Base-by-base conservation (phyloP, 2,113 vertebrate species). In the Notothenia rossii region DNA sequence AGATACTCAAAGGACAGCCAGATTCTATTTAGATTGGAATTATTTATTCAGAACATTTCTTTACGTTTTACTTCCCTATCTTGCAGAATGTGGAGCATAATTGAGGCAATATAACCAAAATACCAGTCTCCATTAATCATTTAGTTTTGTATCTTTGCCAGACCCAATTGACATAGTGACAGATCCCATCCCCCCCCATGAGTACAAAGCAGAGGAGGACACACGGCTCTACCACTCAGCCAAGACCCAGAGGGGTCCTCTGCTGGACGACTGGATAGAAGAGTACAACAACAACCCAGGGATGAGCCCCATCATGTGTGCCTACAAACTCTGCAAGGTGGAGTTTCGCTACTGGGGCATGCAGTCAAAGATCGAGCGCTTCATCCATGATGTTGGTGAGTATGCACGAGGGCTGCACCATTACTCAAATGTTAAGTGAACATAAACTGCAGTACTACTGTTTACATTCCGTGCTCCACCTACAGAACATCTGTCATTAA, bases 321-420 rank as follows among this genome's bases (percentile, higher is more conserved):
- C 98, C 86, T 99, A 99, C 89, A 99, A 99, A 91, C 95, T 99
- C 49, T 99, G 98, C 88, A 99, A 99, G 94, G 98, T 99, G 78
- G 98, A 99, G 93, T 99, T 99, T 92, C 96, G 98, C 73, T 99
- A 99, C 93, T 99, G 98, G 98, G 98, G 98, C 70, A 99, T 99
- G 98, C 98, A 99, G 94, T 98, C 98, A 1, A 99, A 99, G 93
- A 99, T 99, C 0, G 98, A 99, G 87, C 94, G 98, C 50, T 99
- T 99, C 88, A 99, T 99, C 94, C 98, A 99, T 2, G 98, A 99
- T 45, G 97, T 98, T 1, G 98, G 98, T 99, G 87, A 94, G 97
- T 92, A 5, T 18, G 49, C 56, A 7, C 10, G 29, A 29, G 29
- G 29, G 29, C 29, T 40, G 5, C 7, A 40, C 36, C 5, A 40